Conservation (phyloP, 2,113 vertebrate species). For the Pangasianodon hypophthalmus region DNA sequence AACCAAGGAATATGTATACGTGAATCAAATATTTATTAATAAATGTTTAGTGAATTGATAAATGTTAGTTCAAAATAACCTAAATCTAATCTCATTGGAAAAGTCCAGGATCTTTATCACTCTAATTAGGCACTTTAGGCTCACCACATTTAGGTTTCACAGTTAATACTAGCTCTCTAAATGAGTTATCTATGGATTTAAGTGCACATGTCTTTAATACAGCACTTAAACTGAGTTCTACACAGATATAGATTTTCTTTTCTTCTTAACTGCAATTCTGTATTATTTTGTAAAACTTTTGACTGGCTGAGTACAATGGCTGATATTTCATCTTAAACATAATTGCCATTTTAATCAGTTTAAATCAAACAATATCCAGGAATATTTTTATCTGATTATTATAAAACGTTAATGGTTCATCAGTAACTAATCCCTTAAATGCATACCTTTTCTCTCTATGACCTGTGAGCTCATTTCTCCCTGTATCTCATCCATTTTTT, state of each 20-base stretch:
- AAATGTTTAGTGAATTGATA: background rate
- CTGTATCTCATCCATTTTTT: background rate
- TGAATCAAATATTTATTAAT: background rate
- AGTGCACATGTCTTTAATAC: background rate
- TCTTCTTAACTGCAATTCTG: background rate
- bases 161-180: background rate
- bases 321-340: background rate
- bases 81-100: background rate
- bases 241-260: background rate
- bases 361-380: background rate
- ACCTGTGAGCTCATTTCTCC: background rate
- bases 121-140: background rate
- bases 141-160: background rate
- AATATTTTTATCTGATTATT: background rate
- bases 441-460: background rate
- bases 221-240: background rate
- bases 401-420: background rate
- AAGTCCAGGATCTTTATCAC: background rate
- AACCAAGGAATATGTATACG: background rate
- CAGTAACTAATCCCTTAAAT: background rate
- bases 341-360: background rate
- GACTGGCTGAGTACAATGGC: background rate
- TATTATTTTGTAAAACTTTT: background rate
- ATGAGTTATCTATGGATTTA: background rate
- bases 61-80: background rate